A percentile compares a stretch with the other conserved stretches of the same genome.
Evolutionary conservation across 2,888 invertebrate species (phyloP).

Genomic region (Lasioglossum villosulum): DNA sequence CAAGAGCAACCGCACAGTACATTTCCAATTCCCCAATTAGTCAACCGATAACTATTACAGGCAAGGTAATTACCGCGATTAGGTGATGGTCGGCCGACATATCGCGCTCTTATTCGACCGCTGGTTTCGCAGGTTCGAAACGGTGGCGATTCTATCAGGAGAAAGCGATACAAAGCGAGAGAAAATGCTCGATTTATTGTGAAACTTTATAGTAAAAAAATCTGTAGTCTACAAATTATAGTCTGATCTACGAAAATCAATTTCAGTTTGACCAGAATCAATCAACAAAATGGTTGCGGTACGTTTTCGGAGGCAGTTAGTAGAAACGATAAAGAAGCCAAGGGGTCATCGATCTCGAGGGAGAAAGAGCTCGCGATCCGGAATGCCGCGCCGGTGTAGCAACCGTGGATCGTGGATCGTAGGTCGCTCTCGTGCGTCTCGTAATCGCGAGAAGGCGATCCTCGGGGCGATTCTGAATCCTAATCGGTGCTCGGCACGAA

Average conservation of each 20-base stretch:
- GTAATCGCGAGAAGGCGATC: constrained; percentile 1
- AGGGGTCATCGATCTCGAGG: not conserved
- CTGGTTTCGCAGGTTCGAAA: not conserved
- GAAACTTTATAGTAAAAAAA: too few relatives aligned
- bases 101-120: not conserved
- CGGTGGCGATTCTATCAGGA: not conserved
- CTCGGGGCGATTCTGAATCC: not conserved
- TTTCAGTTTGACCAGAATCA: not conserved
- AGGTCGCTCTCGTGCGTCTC: constrained; percentile 4
- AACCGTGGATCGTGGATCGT: not conserved
- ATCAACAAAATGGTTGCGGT: not conserved
- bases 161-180: not conserved
- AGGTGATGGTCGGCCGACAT: not conserved
- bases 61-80: not conserved
- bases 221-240: not conserved
- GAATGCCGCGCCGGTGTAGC: not conserved
- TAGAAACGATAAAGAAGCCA: not conserved
- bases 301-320: not conserved
- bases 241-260: not conserved
- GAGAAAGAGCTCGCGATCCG: not conserved
- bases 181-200: not conserved
- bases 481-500: not conserved
- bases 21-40: not conserved
- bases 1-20: not conserved
- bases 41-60: not conserved